Evolutionary conservation across 1,140 invertebrate genomes (phyloP).

Genomic region (Drosophila mayri): DNA sequence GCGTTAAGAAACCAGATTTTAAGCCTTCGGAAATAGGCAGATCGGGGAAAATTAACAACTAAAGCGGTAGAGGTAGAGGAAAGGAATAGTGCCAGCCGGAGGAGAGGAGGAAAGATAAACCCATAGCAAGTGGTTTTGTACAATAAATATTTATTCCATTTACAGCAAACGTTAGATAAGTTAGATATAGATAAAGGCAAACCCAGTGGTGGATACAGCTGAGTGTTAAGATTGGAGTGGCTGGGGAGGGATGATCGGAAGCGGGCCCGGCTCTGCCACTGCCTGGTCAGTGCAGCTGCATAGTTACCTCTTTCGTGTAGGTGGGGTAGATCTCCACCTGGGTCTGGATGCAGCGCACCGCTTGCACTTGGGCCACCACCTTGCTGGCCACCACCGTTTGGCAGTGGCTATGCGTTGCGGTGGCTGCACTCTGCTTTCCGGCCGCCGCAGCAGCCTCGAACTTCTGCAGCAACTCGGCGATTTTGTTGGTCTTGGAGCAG

Average conservation of each 20-base stretch:
- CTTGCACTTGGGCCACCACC: slow-evolving; percentile 71
- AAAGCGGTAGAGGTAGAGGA: not conserved
- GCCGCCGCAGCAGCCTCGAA: slow-evolving; percentile 60
- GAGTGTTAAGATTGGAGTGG: slow-evolving; percentile 33
- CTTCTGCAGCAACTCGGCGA: slow-evolving; percentile 69
- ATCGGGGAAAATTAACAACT: not conserved
- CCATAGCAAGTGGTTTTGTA: slow-evolving; percentile 42
- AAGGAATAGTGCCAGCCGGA: slow-evolving; percentile 12
- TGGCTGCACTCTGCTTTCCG: slow-evolving; percentile 14
- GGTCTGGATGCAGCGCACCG: slow-evolving; percentile 78
- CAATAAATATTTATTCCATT: slow-evolving; percentile 65
- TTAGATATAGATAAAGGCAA: slow-evolving; percentile 35
- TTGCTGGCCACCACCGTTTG: slow-evolving; percentile 46
- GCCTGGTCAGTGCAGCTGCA: slow-evolving; percentile 66
- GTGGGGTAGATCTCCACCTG: slow-evolving; percentile 82
- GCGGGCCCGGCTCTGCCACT: slow-evolving; percentile 13
- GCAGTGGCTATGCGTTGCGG: not conserved
- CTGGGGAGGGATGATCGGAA: slow-evolving; percentile 35
- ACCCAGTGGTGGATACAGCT: slow-evolving; percentile 16
- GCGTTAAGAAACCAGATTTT: slow-evolving; percentile 22
- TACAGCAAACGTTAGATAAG: slow-evolving; percentile 50
- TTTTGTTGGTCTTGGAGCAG: slow-evolving; percentile 60
- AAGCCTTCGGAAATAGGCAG: not conserved
- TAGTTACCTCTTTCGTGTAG: slow-evolving; percentile 84
- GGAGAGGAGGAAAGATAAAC: slow-evolving; percentile 34